phyloP scores from a whole-genome alignment of 2,888 invertebrate species.

The Eristalinus sepulchralis region DNA sequence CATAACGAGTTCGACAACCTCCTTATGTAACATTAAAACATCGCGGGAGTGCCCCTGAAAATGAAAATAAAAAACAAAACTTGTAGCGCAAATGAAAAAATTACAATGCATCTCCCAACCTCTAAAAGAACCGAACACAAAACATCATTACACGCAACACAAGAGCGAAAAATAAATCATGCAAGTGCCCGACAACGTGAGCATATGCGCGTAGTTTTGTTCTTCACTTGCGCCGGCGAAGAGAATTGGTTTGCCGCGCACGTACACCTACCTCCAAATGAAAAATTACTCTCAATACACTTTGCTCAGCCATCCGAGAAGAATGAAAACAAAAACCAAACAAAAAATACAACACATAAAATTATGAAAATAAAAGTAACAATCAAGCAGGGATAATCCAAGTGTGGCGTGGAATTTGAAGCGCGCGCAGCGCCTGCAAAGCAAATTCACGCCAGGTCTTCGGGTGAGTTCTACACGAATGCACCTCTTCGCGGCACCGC shows the following conservation, averaged over 20 bases:
- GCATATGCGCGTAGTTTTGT: constrained; percentile 29
- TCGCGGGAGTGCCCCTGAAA: not conserved
- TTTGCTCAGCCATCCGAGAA: constrained; percentile 8
- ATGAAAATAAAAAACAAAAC: not conserved
- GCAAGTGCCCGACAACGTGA: constrained; percentile 57
- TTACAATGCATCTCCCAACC: not conserved
- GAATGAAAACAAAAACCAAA: constrained; percentile 16
- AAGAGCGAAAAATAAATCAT: constrained; percentile 53
- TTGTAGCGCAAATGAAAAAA: not conserved
- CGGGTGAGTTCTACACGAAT: constrained; percentile 31
- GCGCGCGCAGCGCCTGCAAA: constrained; percentile 35
- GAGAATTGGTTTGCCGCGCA: constrained; percentile 62
- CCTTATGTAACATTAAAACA: not conserved
- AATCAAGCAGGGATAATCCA: constrained; percentile 50
- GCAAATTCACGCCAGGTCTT: constrained; percentile 50
- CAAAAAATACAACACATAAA: constrained; percentile 26
- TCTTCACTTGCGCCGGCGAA: constrained; percentile 13
- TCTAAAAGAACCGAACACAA: constrained; percentile 16
- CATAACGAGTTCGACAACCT: not conserved
- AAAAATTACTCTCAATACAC: constrained; percentile 62
- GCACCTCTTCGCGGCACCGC: not conserved
- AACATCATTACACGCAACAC: constrained; percentile 23
- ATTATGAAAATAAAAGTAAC: constrained; percentile 50
- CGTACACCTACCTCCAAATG: constrained; percentile 61
- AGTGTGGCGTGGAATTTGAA: constrained; percentile 63